Conservation (phyloP, 2,888 invertebrate genomes). For the Philonicus albiceps region DNA sequence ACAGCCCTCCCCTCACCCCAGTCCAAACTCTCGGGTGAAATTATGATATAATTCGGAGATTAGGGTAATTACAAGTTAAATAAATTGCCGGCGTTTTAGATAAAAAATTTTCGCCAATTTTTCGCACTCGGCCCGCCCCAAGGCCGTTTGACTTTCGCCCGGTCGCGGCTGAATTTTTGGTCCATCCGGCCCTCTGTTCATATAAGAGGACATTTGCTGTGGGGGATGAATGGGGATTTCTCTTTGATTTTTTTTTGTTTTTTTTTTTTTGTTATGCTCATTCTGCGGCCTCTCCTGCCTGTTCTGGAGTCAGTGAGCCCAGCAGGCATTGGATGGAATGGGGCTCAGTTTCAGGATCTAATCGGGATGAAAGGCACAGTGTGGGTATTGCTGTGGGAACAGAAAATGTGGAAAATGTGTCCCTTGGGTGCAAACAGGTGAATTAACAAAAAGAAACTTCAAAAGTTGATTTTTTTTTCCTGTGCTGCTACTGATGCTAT, state of each 20-base stretch:
- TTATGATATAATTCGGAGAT: constrained; percentile 48
- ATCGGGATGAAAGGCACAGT: constrained; percentile 19
- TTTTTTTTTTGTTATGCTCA: neutral
- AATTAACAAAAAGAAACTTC: constrained; percentile 42
- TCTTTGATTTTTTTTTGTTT: neutral
- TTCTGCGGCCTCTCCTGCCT: neutral
- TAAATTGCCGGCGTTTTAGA: constrained; percentile 47
- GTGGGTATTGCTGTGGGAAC: constrained; percentile 19
- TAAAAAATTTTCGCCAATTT: constrained; percentile 44
- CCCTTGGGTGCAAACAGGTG: constrained; percentile 44
- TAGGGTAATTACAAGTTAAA: constrained; percentile 48
- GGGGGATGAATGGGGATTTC: neutral
- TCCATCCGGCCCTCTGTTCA: neutral
- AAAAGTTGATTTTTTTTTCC: constrained; percentile 38
- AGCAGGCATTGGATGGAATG: neutral
- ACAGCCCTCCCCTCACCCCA: neutral
- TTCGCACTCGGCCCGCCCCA: neutral
- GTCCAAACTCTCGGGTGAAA: constrained; percentile 25
- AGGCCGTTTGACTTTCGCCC: neutral
- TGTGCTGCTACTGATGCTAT: constrained; percentile 4
- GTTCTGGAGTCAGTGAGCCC: neutral
- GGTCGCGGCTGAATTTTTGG: neutral
- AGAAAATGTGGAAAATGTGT: constrained; percentile 41
- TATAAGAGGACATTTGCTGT: neutral
- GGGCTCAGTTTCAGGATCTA: neutral